Conservation (phyloP, 2,888 invertebrate genomes). For the Cantharis rustica region DNA sequence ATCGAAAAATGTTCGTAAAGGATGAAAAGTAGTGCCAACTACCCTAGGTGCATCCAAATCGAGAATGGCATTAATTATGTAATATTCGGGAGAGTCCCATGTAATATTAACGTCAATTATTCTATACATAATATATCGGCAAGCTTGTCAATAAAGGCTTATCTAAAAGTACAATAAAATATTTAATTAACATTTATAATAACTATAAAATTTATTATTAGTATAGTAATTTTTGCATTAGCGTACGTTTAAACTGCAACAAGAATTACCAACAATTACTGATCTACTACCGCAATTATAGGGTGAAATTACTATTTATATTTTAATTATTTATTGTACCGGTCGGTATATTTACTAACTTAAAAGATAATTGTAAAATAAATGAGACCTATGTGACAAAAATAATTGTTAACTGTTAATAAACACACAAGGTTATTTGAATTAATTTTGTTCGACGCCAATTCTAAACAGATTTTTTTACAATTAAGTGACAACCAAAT, state of each 20-base stretch:
- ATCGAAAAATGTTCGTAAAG: not conserved
- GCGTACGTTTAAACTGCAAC: constrained; percentile 11
- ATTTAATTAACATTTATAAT: constrained; percentile 20
- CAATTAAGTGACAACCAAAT: not conserved
- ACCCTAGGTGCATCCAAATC: too few relatives aligned
- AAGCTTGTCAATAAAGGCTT: constrained; percentile 9
- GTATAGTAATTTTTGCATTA: constrained; percentile 8
- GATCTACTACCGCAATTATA: constrained; percentile 20
- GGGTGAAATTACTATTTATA: constrained; percentile 29
- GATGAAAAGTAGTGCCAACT: too few relatives aligned
- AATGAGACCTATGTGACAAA: constrained; percentile 11
- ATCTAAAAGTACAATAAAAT: constrained; percentile 21
- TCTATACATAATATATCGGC: not conserved
- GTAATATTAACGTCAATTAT: constrained; percentile 2
- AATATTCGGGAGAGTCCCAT: not conserved
- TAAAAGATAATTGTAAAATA: constrained; percentile 33
- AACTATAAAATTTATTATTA: constrained; percentile 15
- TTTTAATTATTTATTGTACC: constrained; percentile 28
- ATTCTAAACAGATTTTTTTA: not conserved
- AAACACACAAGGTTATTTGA: not conserved
- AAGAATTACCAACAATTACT: constrained; percentile 10
- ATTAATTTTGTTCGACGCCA: not conserved
- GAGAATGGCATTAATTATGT: too few relatives aligned
- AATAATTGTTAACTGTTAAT: constrained; percentile 5
- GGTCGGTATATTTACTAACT: constrained; percentile 19